Percentiles rank a stretch among this genome's conserved stretches.
These are phyloP conservation scores for Trogon melanurus DNA, from an alignment of 2,113 vertebrate species.

Conservation along the genomic window DNA sequence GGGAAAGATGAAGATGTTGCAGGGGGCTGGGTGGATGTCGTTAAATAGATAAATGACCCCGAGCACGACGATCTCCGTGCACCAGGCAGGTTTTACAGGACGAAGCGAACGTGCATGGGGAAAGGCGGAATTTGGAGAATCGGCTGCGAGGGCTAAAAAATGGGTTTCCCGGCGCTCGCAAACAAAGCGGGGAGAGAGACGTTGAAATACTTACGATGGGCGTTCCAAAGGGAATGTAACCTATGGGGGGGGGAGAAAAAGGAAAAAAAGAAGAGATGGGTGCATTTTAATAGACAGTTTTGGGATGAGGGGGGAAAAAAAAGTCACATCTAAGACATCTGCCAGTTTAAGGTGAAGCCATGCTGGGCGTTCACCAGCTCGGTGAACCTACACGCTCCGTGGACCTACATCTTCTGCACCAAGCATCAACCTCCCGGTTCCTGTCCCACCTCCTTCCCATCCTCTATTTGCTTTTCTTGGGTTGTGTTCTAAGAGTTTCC, in stretches of 20 bases:
- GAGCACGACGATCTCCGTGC: background rate
- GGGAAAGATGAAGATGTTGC: background rate
- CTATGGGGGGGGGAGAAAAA: constrained; percentile 56
- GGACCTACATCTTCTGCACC: background rate
- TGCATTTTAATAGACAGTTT: background rate
- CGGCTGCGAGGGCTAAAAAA: background rate
- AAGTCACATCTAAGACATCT: background rate
- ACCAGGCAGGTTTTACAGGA: background rate
- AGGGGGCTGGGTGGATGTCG: rapidly evolving
- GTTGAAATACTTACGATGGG: constrained; percentile 85
- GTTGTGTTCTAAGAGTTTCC: background rate
- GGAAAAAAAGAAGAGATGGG: background rate
- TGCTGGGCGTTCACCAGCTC: background rate
- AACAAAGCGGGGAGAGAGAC: background rate
- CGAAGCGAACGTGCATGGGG: rapidly evolving
- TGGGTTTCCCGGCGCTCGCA: background rate
- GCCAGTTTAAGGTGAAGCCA: background rate
- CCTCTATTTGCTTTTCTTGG: background rate
- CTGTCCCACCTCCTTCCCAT: background rate
- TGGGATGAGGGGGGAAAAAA: background rate
- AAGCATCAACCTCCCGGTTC: background rate
- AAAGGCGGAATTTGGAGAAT: background rate
- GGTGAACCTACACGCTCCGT: too few relatives aligned
- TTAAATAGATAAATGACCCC: background rate
- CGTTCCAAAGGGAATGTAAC: constrained; percentile 94